Percentiles rank a stretch among this genome's conserved stretches.
Conservation (phyloP, 2,888 invertebrate species). For the Argyresthia albistria region DNA sequence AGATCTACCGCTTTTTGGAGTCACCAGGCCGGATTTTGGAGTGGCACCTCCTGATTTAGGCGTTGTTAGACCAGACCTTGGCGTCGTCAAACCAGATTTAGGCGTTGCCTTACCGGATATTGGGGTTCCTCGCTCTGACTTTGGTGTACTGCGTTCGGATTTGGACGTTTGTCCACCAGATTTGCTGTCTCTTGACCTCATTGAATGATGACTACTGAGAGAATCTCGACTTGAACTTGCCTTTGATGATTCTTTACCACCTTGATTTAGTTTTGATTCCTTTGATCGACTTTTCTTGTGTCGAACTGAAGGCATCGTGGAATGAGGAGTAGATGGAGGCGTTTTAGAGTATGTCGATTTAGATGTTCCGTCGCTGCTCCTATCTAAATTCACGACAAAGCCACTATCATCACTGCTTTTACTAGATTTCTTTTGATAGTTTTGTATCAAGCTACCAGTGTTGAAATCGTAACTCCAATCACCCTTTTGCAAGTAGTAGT, state of each 20-base stretch:
- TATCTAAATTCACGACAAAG: conserved; percentile 64
- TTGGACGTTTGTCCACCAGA: conserved; percentile 60
- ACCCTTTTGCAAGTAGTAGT: conserved; percentile 64
- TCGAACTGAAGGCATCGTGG: conserved; percentile 56
- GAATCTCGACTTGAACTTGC: conserved; percentile 65
- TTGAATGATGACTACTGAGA: conserved; percentile 64
- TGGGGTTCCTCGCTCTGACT: conserved; percentile 53
- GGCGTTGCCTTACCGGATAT: conserved; percentile 57
- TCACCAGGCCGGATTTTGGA: conserved; percentile 54
- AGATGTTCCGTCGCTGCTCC: conserved; percentile 63
- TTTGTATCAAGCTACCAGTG: conserved; percentile 62
- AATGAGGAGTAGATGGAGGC: conserved; percentile 62
- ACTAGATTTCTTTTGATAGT: conserved; percentile 65
- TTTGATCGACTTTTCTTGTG: conserved; percentile 63
- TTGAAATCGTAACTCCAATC: conserved; percentile 67
- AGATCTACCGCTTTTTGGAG: conserved; percentile 73
- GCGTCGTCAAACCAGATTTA: conserved; percentile 60
- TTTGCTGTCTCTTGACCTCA: conserved; percentile 62
- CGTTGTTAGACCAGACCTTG: conserved; percentile 59
- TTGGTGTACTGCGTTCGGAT: conserved; percentile 62
- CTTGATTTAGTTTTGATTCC: conserved; percentile 54
- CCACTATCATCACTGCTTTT: conserved; percentile 67
- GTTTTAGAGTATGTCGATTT: conserved; percentile 65
- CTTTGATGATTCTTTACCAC: conserved; percentile 49
- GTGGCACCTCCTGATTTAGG: conserved; percentile 58